Evolutionary conservation across 2,888 invertebrate genomes (phyloP), one percentile per base, ranked within the genome.

Genomic region (Cistogaster globosa): DNA sequence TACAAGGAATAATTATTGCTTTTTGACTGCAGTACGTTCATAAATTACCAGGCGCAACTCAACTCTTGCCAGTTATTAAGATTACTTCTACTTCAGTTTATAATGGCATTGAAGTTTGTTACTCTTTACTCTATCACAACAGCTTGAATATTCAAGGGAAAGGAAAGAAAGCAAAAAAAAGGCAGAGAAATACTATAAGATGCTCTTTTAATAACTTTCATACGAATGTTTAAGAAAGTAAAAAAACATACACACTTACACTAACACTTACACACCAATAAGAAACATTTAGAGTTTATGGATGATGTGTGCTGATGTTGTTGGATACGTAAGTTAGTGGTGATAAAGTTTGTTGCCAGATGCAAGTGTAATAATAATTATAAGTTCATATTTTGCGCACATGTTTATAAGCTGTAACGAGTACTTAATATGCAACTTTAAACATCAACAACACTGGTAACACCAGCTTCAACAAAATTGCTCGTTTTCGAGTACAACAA

Each of bases 331-430:
- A 53, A 42, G 36, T 36, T 51, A 62, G 38, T 53, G 26, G 32
- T 65, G 55, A 55, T 68, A 75, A 68, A 18, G 22, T 67, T 55
- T 68, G 63, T 53, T 65, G 57, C n/a, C n/a, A n/a, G n/a, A n/a
- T n/a, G n/a, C 76, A 83, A 71, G 53, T 77, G n/a, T 58, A 71
- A 82, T 82, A 71, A 82, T 76, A 77, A 76, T 82, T 82, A 53
- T 67, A 65, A 83, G 76, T 83, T 76, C 69, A 81, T 57, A 75
- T 81, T 75, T 81, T 55, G 62, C 76, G 63, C 81, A 77, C 48
- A 76, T 83, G 82, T 63, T 53, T 51, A 67, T 67, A n/a, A 32
- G 58, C 71, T 65, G 65, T 58, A 83, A 83, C 63, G 36, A 71
- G 58, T 72, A 58, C 71, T 83, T 83, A 76, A 83, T 83, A 77